Evolutionary conservation across 37 sponge, comb jelly and placozoan species (phyloP).

Genomic region (Hexactinellida sp.): DNA sequence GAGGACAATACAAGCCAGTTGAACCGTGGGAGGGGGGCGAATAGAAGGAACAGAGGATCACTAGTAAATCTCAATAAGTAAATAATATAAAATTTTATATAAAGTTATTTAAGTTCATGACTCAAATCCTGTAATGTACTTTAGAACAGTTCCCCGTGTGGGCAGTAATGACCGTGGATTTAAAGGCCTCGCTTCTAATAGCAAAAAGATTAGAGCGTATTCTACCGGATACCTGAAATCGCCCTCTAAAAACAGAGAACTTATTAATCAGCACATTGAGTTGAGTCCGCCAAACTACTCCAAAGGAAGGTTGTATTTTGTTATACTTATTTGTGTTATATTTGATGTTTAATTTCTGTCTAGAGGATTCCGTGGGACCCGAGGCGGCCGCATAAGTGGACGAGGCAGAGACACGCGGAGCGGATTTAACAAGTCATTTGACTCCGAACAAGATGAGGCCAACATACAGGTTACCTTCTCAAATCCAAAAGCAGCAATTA

Average conservation of each 20-base stretch:
- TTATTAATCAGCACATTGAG: neutral
- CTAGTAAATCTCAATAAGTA: neutral
- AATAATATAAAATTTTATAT: neutral
- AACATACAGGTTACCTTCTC: neutral
- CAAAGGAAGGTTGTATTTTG: neutral
- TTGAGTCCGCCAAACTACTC: neutral
- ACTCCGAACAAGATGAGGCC: neutral
- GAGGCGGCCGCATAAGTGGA: neutral
- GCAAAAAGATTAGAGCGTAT: neutral
- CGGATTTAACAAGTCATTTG: neutral
- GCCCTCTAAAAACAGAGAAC: neutral
- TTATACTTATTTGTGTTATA: neutral
- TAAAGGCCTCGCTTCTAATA: slow-evolving; percentile 7
- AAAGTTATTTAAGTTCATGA: too few species aligned
- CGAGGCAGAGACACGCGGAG: neutral
- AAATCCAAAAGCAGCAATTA: neutral
- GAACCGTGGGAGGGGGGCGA: neutral
- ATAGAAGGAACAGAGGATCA: neutral
- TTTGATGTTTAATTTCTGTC: neutral
- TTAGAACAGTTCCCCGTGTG: neutral
- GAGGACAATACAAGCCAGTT: neutral
- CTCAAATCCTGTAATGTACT: too few species aligned
- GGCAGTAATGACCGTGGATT: neutral
- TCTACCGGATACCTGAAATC: neutral
- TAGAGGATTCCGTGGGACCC: neutral